These are phyloP conservation scores for Otolemur garnettii DNA, from an alignment of 2,113 vertebrate genomes.

Conservation along the genomic window DNA sequence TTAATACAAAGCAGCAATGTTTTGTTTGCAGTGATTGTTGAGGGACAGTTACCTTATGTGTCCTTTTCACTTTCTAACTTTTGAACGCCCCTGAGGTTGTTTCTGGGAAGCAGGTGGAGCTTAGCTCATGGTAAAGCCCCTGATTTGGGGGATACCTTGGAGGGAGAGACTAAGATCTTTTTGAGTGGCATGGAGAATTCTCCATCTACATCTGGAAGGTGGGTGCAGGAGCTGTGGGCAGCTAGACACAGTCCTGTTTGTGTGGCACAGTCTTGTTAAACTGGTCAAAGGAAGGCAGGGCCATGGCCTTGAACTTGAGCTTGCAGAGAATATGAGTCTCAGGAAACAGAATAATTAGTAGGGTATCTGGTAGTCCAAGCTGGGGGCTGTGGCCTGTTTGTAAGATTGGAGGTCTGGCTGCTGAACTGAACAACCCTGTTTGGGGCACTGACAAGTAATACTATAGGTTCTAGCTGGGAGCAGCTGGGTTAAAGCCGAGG, in stretches of 20 bases:
- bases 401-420: neutral
- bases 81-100: neutral
- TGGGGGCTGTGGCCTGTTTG: neutral
- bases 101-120: neutral
- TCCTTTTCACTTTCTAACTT: neutral
- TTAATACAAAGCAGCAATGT: conserved; percentile 45
- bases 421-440: neutral
- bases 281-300: neutral
- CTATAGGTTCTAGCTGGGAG: neutral
- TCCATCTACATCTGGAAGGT: neutral
- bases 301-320: neutral
- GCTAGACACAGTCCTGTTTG: neutral
- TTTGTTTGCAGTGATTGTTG: neutral
- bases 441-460: neutral
- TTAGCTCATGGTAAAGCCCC: neutral
- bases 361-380: neutral
- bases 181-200: neutral
- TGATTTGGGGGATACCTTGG: neutral
- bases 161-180: neutral
- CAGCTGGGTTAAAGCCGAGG: neutral
- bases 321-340: neutral
- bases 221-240: neutral
- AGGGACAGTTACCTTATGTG: neutral
- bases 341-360: neutral
- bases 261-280: neutral